Percentiles rank a stretch among this genome's conserved stretches.
Conservation (phyloP, 1,140 invertebrate species). For the Maconellicoccus hirsutus region DNA sequence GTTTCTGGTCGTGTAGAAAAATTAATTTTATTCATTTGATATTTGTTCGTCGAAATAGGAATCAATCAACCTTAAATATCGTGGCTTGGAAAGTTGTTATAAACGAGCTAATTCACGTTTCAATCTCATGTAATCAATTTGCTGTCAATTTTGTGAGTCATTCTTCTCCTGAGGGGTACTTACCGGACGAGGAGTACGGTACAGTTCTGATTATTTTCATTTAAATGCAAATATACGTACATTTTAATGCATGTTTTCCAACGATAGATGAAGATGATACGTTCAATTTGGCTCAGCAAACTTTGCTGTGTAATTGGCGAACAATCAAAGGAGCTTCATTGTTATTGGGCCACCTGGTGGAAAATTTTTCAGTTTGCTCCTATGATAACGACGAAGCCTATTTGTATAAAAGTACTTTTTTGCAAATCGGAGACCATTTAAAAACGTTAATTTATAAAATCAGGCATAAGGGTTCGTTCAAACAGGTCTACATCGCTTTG, state of each 20-base stretch:
- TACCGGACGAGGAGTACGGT: background rate
- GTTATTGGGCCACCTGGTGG: constrained; percentile 43
- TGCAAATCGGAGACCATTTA: background rate
- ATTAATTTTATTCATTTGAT: too few species aligned
- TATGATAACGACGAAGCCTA: background rate
- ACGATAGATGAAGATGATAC: background rate
- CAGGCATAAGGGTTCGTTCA: background rate
- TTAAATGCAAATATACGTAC: background rate
- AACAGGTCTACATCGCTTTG: background rate
- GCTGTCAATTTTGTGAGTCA: background rate
- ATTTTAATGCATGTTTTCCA: background rate
- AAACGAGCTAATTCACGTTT: background rate
- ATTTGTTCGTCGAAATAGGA: too few species aligned
- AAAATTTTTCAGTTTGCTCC: background rate
- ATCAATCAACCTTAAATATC: background rate
- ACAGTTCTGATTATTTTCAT: background rate
- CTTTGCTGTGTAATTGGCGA: constrained; percentile 76
- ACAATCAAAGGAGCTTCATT: constrained; percentile 59
- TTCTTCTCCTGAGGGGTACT: background rate
- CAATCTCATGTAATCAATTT: background rate
- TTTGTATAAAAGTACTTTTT: background rate
- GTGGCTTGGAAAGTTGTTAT: background rate
- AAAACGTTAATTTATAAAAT: background rate
- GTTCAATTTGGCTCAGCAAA: background rate
- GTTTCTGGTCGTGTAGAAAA: too few species aligned